Evolutionary conservation across 1,140 invertebrate species (phyloP), one percentile per base, ranked within the genome.

Genomic region (Drosophila watanabei): DNA sequence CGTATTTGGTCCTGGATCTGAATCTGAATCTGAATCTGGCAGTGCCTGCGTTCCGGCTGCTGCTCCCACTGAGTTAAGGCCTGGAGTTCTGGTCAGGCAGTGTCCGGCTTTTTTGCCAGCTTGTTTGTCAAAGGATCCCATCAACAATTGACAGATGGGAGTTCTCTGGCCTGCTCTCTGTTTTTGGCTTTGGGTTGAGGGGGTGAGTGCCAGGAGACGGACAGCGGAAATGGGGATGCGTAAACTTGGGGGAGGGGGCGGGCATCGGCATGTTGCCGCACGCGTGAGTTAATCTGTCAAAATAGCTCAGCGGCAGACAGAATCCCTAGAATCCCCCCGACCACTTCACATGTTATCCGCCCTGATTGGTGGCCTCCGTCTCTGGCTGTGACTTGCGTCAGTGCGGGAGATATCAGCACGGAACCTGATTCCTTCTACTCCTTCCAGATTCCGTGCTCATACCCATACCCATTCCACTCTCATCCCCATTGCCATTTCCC

Each of bases 261-360:
- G 68, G 39, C 61, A 73, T 77, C 60, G 71, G 46, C 58, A 70
- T 83, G 86, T 88, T 76, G 75, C 62, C 69, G 68, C 81, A 89
- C 78, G 84, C 84, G 84, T 88, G 85, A 89, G 85, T 89, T 89
- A 89, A 89, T 89, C 85, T 85, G 85, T 89, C 85, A 89, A 89
- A 89, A 89, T 90, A 90, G 85, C 86, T 87, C 83, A 87, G 46
- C 70, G 62, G 46, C 72, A 81, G 79, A 43, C 79, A 56, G 71
- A 35, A 45, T 62, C 60, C 37, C 9, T 11, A 35, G 35, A 59
- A 58, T 60, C 33, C 35, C 54, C 54, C 18, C 11, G 32, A 46
- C 60, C 66, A 79, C 77, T 79, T 71, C 76, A 71, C 75, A 79
- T 79, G 65, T 35, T 63, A 70, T 57, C 65, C 60, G 66, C 59